Conservation (phyloP, 2,888 invertebrate species). For the Cerceris ruficornis region DNA sequence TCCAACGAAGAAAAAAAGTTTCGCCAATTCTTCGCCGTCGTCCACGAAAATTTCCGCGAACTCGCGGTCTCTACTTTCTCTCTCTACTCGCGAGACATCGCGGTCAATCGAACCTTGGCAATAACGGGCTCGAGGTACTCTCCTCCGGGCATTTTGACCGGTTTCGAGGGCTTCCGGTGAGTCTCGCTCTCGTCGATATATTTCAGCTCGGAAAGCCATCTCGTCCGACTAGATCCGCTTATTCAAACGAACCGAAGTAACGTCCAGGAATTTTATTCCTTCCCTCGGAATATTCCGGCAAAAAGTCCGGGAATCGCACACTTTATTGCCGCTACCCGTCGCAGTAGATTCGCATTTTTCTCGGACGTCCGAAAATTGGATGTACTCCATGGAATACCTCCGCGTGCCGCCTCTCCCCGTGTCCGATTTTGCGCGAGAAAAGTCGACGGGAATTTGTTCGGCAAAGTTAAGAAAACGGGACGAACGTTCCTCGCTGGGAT, state of each 20-base stretch:
- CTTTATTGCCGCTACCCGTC: constrained; percentile 35
- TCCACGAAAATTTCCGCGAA: no score
- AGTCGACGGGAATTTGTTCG: no score
- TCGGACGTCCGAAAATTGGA: neutral
- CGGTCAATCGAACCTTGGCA: no score
- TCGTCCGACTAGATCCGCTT: constrained; percentile 33
- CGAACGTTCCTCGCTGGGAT: neutral
- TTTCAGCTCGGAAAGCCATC: neutral
- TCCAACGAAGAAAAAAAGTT: no score
- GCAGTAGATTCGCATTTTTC: constrained; percentile 16
- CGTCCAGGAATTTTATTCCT: constrained; percentile 13
- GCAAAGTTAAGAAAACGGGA: neutral
- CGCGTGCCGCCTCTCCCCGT: no score
- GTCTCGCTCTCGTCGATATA: neutral
- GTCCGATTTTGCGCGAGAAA: no score
- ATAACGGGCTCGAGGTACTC: no score
- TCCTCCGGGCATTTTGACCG: neutral
- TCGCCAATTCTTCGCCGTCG: no score
- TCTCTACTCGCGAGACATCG: neutral
- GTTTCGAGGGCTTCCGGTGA: neutral
- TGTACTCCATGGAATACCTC: neutral
- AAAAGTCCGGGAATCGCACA: constrained; percentile 32
- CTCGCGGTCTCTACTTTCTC: neutral
- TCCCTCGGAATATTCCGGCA: constrained; percentile 3
- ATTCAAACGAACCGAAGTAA: constrained; percentile 41